A percentile compares a stretch with the other conserved stretches of the same genome.
Evolutionary conservation across 2,797 vertebrate species (phyloP).

Genomic region (Nyctalus aviator): DNA sequence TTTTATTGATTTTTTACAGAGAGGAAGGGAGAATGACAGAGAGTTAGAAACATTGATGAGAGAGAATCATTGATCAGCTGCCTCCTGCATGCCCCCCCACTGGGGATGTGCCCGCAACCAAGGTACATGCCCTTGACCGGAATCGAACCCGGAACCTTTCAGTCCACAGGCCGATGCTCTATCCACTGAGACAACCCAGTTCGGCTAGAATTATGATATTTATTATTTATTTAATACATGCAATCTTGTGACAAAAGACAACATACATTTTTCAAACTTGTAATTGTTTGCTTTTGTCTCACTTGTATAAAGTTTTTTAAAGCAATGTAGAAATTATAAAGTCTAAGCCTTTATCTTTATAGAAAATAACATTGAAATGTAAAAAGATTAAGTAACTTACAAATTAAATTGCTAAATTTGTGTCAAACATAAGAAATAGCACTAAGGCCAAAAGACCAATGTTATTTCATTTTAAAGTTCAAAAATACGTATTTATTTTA

Average conservation of each 20-base stretch:
- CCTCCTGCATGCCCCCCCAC: too few species aligned
- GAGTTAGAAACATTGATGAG: too few species aligned
- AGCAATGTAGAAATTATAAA: background rate
- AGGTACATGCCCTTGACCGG: too few species aligned
- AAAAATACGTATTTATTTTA: background rate
- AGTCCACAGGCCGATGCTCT: too few species aligned
- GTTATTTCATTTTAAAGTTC: background rate
- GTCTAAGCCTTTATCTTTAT: background rate
- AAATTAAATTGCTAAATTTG: background rate
- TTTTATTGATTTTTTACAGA: too few species aligned
- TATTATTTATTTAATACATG: background rate
- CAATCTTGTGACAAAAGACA: background rate
- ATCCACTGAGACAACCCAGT: too few species aligned
- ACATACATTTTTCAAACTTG: background rate
- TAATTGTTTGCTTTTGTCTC: background rate
- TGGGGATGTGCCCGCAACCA: too few species aligned
- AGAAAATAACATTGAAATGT: background rate
- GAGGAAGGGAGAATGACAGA: too few species aligned
- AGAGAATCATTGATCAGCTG: too few species aligned
- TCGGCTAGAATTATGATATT: background rate
- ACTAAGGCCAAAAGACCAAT: background rate
- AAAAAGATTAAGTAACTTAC: background rate
- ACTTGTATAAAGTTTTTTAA: background rate
- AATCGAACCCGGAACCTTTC: too few species aligned
- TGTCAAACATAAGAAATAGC: background rate